phyloP scores from a whole-genome alignment of 2,797 vertebrate genomes.

The Danio choprae region DNA sequence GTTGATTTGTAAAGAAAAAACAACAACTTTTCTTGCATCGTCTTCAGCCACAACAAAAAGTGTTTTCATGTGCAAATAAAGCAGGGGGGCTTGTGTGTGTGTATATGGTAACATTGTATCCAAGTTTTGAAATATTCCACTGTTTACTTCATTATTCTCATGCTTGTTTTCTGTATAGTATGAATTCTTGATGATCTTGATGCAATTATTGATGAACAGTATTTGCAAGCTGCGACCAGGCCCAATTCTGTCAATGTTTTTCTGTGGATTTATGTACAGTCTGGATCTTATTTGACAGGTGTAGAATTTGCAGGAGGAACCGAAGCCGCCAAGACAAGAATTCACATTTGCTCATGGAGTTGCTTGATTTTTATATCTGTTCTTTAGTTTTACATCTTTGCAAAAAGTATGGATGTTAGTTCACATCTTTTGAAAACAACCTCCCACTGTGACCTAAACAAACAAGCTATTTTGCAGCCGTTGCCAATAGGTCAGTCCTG shows the following conservation, averaged over 20 bases:
- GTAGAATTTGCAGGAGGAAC: constrained; percentile 4
- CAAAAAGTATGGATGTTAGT: background rate
- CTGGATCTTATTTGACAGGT: constrained; percentile 19
- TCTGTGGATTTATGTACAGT: background rate
- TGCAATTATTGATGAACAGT: background rate
- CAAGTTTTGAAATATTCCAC: constrained; percentile 5
- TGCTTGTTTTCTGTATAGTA: constrained; percentile 28
- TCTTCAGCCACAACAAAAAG: constrained; percentile 58
- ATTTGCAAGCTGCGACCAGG: constrained; percentile 16
- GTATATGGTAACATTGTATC: constrained; percentile 3
- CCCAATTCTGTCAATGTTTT: constrained; percentile 41
- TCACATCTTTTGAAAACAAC: background rate
- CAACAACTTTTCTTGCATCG: constrained; percentile 53
- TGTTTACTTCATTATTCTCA: constrained; percentile 17
- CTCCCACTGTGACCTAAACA: constrained; percentile 13
- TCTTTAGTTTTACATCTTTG: background rate
- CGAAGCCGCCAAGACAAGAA: constrained; percentile 1
- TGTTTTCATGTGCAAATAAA: constrained; percentile 65
- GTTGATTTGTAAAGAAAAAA: constrained; percentile 58
- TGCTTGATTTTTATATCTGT: background rate
- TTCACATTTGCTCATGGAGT: background rate
- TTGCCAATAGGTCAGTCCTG: constrained; percentile 23
- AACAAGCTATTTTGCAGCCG: constrained; percentile 10
- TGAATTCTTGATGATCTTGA: constrained; percentile 32
- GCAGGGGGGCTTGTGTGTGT: constrained; percentile 14